Evolutionary conservation across 2,888 invertebrate species (phyloP).

Genomic region (Drosophila atroscutellata): DNA sequence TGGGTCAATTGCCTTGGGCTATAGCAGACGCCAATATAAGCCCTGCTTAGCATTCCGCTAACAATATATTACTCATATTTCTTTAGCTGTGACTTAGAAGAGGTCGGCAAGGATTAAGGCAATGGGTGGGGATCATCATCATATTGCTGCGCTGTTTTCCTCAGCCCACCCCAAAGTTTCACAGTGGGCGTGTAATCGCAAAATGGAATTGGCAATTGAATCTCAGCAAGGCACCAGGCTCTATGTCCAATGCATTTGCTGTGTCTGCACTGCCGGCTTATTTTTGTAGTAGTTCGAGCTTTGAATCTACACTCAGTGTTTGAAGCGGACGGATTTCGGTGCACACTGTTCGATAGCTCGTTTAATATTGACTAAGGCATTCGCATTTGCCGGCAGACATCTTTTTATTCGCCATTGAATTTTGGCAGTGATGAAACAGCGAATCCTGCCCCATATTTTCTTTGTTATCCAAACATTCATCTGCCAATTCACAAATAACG

Average conservation of each 20-base stretch:
- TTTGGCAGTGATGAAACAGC: slow-evolving; percentile 13
- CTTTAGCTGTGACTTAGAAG: slow-evolving; percentile 86
- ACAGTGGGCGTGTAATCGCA: slow-evolving; percentile 48
- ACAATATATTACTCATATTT: slow-evolving; percentile 89
- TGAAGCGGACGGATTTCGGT: slow-evolving; percentile 30
- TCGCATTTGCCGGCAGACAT: slow-evolving; percentile 11
- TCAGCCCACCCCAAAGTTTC: slow-evolving; percentile 43
- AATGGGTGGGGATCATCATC: neutral
- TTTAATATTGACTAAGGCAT: slow-evolving; percentile 4
- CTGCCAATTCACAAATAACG: slow-evolving; percentile 43
- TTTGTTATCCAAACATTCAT: slow-evolving; percentile 8
- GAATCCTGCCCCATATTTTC: neutral
- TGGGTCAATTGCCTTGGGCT: slow-evolving; percentile 87
- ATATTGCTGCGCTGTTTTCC: slow-evolving; percentile 54
- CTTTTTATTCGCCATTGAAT: slow-evolving; percentile 31
- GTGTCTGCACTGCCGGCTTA: neutral
- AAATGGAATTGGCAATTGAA: slow-evolving; percentile 63
- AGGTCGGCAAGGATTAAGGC: slow-evolving; percentile 71
- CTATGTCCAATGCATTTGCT: slow-evolving; percentile 33
- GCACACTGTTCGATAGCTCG: slow-evolving; percentile 28
- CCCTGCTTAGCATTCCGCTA: slow-evolving; percentile 88
- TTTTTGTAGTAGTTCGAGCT: slow-evolving; percentile 11
- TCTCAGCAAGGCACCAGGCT: slow-evolving; percentile 24
- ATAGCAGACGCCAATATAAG: slow-evolving; percentile 82
- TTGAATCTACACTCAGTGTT: neutral